phyloP scores from a whole-genome alignment of 1,140 invertebrate genomes.

The Yoshiicerus persimilis region DNA sequence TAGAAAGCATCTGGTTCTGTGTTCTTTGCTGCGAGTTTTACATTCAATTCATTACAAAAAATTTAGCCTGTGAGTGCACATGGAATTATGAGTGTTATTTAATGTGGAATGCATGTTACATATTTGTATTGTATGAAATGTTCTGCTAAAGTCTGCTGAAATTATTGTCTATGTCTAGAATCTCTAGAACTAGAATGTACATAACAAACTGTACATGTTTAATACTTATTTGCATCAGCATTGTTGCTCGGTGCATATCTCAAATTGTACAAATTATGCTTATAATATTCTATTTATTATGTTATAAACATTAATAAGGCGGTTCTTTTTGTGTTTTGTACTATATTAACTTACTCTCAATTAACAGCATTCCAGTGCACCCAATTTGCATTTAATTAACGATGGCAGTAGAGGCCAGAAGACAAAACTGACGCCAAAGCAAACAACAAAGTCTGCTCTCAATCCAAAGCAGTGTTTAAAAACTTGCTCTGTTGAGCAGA shows the following conservation, averaged over 20 bases:
- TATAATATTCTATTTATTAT: too few species aligned
- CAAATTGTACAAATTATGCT: too few species aligned
- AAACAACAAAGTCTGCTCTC: neutral
- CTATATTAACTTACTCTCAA: neutral
- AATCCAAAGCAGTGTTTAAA: neutral
- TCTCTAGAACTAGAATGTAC: neutral
- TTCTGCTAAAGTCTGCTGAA: too few species aligned
- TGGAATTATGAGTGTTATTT: neutral
- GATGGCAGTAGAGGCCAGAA: neutral
- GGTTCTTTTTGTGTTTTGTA: neutral
- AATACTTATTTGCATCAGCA: neutral
- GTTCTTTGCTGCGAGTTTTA: neutral
- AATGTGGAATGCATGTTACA: neutral
- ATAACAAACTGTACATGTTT: neutral
- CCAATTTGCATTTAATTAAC: slow-evolving; percentile 9
- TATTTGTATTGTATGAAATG: neutral
- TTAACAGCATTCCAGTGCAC: slow-evolving; percentile 10
- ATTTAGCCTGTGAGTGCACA: neutral
- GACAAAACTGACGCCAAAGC: neutral
- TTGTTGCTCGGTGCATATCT: neutral
- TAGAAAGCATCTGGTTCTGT: neutral
- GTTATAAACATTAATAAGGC: too few species aligned
- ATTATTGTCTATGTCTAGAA: neutral
- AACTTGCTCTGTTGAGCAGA: neutral
- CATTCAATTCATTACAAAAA: neutral